phyloP scores from a whole-genome alignment of 2,888 invertebrate genomes.

The Caenorhabditis afra region DNA sequence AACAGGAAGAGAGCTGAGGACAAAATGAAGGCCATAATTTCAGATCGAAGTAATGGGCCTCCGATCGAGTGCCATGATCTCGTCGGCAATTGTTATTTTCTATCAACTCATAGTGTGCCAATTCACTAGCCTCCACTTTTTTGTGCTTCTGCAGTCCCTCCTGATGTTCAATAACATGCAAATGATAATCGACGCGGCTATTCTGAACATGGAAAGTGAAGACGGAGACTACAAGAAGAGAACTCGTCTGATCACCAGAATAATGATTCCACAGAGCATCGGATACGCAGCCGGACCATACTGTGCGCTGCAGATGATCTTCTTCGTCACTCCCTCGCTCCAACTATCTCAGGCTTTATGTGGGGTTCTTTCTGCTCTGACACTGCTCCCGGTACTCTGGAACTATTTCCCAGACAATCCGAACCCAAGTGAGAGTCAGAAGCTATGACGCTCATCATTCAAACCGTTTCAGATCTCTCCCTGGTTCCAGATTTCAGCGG shows the following conservation, averaged over 20 bases:
- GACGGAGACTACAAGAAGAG: conserved; percentile 73
- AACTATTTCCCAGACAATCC: conserved; percentile 67
- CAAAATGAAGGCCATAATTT: too few species aligned
- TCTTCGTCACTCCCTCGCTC: conserved; percentile 66
- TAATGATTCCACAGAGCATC: conserved; percentile 74
- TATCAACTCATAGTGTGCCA: conserved; percentile 60
- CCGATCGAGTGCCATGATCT: conserved; percentile 61
- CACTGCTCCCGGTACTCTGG: conserved; percentile 67
- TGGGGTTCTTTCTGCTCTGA: conserved; percentile 61
- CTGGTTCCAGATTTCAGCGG: conserved; percentile 28
- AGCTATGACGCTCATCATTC: too few species aligned
- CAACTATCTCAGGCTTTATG: conserved; percentile 66
- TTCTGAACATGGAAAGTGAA: conserved; percentile 69
- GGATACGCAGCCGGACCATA: conserved; percentile 75
- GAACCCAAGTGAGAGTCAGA: conserved; percentile 22
- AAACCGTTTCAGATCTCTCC: conserved; percentile 39
- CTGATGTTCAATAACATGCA: conserved; percentile 73
- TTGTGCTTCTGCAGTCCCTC: conserved; percentile 63
- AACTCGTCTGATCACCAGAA: conserved; percentile 68
- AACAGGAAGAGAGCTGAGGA: conserved; percentile 3
- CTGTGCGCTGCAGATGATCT: conserved; percentile 72
- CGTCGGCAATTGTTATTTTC: conserved; percentile 27
- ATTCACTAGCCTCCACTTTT: conserved; percentile 56
- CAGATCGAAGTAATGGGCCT: conserved; percentile 73
- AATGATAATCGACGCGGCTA: conserved; percentile 70